Evolutionary conservation across 2,797 vertebrate species (phyloP).

Genomic region (Enteromius treurensis): DNA sequence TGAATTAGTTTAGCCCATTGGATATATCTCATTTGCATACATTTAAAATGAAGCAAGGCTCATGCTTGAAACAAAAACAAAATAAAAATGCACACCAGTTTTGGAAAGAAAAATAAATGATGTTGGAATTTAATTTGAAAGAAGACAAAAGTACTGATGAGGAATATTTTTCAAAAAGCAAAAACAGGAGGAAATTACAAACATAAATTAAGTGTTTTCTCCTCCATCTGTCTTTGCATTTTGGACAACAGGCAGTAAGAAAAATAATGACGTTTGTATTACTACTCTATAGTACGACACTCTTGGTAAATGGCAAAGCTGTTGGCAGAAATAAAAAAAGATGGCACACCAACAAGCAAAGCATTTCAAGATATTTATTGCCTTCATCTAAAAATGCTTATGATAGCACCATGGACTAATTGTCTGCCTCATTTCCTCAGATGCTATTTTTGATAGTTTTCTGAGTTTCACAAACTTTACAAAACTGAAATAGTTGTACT

Average conservation of each 20-base stretch:
- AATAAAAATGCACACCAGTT: not conserved
- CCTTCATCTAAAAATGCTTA: conserved; percentile 12
- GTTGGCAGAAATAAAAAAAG: conserved; percentile 11
- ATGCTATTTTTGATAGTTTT: not conserved
- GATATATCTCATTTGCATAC: not conserved
- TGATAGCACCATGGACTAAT: not conserved
- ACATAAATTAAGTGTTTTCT: conserved; percentile 15
- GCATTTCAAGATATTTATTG: conserved; percentile 15
- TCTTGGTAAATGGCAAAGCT: conserved; percentile 3
- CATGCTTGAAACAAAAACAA: not conserved
- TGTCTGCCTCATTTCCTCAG: not conserved
- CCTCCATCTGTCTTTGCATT: conserved; percentile 7
- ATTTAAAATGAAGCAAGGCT: not conserved
- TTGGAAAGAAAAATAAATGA: not conserved
- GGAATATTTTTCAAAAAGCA: not conserved
- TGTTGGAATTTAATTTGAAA: not conserved
- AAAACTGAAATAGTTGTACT: not conserved
- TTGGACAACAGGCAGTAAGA: not conserved
- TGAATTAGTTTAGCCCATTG: not conserved
- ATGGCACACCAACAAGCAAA: conserved; percentile 6
- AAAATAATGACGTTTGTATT: not conserved
- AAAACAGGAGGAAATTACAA: not conserved
- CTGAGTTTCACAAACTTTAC: not conserved
- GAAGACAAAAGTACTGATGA: not conserved
- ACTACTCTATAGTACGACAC: not conserved